phyloP scores from a whole-genome alignment of 1,140 invertebrate species.

The Lucilia sericata region DNA sequence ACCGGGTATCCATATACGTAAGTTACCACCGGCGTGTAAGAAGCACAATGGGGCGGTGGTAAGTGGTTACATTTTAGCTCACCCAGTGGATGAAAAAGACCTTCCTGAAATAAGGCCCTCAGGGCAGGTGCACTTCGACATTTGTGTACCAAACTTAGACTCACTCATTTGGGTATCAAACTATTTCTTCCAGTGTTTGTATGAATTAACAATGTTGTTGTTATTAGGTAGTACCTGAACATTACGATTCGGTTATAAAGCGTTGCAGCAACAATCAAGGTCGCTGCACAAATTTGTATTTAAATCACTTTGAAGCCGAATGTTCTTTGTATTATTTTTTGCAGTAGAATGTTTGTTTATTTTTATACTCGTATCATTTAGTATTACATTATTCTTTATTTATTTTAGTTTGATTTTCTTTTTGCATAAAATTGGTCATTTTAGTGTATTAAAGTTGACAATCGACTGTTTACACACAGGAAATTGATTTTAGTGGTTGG shows the following conservation, averaged over 20 bases:
- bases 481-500: conserved; percentile 15
- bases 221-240: neutral
- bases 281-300: conserved; percentile 16
- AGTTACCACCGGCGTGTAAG: no score
- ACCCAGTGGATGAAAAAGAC: no score
- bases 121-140: no score
- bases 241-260: neutral
- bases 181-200: neutral
- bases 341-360: neutral
- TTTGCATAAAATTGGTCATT: conserved; percentile 22
- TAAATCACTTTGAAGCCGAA: neutral
- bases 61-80: no score
- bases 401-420: neutral
- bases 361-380: neutral
- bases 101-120: no score
- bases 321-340: neutral
- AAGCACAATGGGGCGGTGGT: no score
- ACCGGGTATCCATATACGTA: no score
- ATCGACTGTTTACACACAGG: conserved; percentile 13
- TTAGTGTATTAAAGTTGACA: conserved; percentile 9
- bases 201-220: neutral
- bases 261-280: neutral
- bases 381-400: neutral
- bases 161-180: no score
- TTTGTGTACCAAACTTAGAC: no score